Evolutionary conservation across 2,113 vertebrate genomes (phyloP).

Genomic region (Brachionichthys hirsutus): DNA sequence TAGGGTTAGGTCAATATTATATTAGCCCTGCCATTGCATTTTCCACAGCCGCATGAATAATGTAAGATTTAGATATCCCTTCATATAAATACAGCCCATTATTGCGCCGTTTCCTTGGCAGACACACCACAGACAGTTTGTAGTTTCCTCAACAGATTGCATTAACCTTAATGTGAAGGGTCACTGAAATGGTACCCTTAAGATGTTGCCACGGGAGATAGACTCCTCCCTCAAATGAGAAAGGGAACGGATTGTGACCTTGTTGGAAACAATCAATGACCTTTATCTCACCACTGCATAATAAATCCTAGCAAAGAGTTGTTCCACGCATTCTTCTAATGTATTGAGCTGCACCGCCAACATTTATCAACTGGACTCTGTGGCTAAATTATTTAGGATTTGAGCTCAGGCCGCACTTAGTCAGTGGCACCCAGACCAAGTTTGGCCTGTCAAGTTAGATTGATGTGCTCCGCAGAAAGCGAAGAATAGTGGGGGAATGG

Average conservation of each 20-base stretch:
- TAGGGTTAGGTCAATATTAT: constrained; percentile 76
- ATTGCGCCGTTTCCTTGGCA: constrained; percentile 63
- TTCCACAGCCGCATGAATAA: constrained; percentile 74
- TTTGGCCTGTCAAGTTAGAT: constrained; percentile 59
- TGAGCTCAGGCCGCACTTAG: constrained; percentile 66
- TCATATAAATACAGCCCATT: constrained; percentile 70
- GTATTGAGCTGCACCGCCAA: constrained; percentile 72
- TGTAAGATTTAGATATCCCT: constrained; percentile 72
- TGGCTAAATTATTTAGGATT: constrained; percentile 82
- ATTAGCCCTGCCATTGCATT: constrained; percentile 75
- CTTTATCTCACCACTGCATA: constrained; percentile 79
- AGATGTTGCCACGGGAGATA: constrained; percentile 67
- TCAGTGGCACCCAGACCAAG: constrained; percentile 66
- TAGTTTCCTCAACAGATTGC: constrained; percentile 61
- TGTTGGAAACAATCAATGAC: constrained; percentile 78
- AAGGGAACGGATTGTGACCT: constrained; percentile 73
- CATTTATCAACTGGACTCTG: constrained; percentile 79
- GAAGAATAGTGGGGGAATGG: constrained; percentile 33
- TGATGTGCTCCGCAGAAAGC: constrained; percentile 55
- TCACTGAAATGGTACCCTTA: constrained; percentile 58
- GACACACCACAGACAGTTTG: constrained; percentile 57
- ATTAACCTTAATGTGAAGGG: constrained; percentile 64
- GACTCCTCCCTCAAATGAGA: constrained; percentile 60
- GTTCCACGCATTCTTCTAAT: constrained; percentile 75
- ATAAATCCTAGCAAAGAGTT: constrained; percentile 75